Evolutionary conservation across 1,140 invertebrate species (phyloP).

Genomic region (Trichogramma pretiosum): DNA sequence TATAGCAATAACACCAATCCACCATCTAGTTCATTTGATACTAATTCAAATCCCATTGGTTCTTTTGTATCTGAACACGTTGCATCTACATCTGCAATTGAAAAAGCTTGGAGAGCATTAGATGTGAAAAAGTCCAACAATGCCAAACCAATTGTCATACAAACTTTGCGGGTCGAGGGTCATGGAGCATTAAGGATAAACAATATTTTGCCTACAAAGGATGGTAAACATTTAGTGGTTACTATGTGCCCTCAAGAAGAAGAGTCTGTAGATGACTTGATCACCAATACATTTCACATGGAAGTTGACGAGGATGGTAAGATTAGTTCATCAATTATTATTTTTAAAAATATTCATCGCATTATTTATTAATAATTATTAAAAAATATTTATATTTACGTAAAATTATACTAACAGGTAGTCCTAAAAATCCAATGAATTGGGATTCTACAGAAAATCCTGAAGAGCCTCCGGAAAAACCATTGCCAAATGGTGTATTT

Average conservation of each 20-base stretch:
- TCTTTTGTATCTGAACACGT: conserved; percentile 32
- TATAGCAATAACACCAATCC: conserved; percentile 29
- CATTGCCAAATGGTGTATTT: too few species aligned
- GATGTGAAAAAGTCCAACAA: conserved; percentile 30
- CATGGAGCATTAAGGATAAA: conserved; percentile 44
- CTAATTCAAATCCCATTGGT: conserved; percentile 38
- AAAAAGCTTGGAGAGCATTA: conserved; percentile 30
- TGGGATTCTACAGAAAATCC: neutral
- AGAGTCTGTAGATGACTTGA: conserved; percentile 17
- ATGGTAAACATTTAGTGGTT: conserved; percentile 56
- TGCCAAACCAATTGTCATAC: conserved; percentile 39
- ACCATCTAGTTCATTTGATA: conserved; percentile 32
- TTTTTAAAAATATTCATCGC: too few species aligned
- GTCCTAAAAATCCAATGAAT: neutral
- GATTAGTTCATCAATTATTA: too few species aligned
- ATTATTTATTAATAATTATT: too few species aligned
- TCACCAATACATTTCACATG: conserved; percentile 39
- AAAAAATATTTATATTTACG: too few species aligned
- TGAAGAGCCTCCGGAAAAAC: too few species aligned
- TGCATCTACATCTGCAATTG: conserved; percentile 38
- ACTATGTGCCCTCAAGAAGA: conserved; percentile 44
- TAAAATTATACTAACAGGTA: neutral
- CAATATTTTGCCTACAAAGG: conserved; percentile 54
- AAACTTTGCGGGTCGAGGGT: conserved; percentile 37
- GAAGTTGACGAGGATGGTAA: conserved; percentile 43